Conservation (phyloP, 2,888 invertebrate species). For the Oligia latruncula region DNA sequence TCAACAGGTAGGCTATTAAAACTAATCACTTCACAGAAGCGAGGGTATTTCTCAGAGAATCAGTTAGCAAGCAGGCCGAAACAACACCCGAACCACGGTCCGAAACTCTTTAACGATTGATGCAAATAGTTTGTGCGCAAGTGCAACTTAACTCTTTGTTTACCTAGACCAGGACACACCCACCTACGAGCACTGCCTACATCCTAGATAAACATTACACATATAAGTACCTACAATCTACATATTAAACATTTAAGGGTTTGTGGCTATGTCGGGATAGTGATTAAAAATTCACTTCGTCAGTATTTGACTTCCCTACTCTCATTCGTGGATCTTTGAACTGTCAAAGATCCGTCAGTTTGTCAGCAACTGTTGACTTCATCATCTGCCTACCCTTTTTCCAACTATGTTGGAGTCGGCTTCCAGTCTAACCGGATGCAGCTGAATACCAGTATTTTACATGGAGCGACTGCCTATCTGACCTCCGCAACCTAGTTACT, state of each 20-base stretch:
- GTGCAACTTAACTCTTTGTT: constrained; percentile 44
- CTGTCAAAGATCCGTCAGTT: too few relatives aligned
- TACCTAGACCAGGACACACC: constrained; percentile 25
- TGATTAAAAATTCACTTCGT: neutral
- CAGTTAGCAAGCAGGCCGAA: neutral
- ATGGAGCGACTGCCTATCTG: neutral
- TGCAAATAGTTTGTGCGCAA: constrained; percentile 49
- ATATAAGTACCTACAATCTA: neutral
- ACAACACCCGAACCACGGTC: neutral
- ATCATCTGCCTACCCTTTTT: neutral
- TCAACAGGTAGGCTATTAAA: constrained; percentile 33
- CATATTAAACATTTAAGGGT: neutral
- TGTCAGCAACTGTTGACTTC: too few relatives aligned
- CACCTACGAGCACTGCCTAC: neutral
- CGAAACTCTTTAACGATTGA: constrained; percentile 49
- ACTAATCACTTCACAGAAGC: neutral
- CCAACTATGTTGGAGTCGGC: neutral
- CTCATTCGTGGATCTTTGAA: too few relatives aligned
- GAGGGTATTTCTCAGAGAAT: neutral
- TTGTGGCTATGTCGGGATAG: neutral
- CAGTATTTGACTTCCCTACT: too few relatives aligned
- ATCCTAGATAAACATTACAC: neutral
- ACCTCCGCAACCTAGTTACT: neutral
- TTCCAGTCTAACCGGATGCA: neutral
- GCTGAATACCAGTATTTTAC: neutral